phyloP scores from a whole-genome alignment of 2,888 invertebrate species.

The Sepioteuthis lessoniana region DNA sequence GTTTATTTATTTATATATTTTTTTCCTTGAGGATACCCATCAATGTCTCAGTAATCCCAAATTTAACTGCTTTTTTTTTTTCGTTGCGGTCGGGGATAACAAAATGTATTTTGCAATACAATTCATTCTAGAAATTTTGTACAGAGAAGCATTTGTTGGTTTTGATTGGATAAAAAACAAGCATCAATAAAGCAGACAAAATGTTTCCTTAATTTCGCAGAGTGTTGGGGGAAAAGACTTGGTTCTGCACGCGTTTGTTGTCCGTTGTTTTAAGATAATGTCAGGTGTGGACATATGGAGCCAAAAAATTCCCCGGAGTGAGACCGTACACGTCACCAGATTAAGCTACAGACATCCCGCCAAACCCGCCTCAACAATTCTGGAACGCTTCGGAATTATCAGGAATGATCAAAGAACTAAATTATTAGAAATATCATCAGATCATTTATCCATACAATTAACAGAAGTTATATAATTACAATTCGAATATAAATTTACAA shows the following conservation, averaged over 20 bases:
- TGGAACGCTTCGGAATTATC: neutral
- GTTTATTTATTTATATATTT: too few relatives aligned
- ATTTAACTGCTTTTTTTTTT: too few relatives aligned
- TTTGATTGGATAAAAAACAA: neutral
- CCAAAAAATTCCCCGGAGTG: conserved; percentile 6
- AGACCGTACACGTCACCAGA: neutral
- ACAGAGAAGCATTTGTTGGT: neutral
- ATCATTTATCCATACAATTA: too few relatives aligned
- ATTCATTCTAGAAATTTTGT: too few relatives aligned
- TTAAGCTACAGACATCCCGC: neutral
- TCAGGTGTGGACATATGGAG: neutral
- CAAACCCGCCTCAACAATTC: neutral
- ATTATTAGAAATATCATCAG: neutral
- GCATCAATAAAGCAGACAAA: neutral
- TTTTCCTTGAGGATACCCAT: too few relatives aligned
- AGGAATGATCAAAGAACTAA: neutral
- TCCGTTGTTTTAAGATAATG: conserved; percentile 18
- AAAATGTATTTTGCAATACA: too few relatives aligned
- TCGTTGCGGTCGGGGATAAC: too few relatives aligned
- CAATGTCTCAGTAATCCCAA: too few relatives aligned
- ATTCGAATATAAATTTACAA: too few relatives aligned
- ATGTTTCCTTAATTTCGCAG: neutral
- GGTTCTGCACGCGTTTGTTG: neutral
- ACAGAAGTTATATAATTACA: too few relatives aligned
- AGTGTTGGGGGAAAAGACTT: neutral